Evolutionary conservation across 92 coral and sea anemone genomes (phyloP), one percentile per base, ranked within the genome.

Genomic region (Porites evermanni): DNA sequence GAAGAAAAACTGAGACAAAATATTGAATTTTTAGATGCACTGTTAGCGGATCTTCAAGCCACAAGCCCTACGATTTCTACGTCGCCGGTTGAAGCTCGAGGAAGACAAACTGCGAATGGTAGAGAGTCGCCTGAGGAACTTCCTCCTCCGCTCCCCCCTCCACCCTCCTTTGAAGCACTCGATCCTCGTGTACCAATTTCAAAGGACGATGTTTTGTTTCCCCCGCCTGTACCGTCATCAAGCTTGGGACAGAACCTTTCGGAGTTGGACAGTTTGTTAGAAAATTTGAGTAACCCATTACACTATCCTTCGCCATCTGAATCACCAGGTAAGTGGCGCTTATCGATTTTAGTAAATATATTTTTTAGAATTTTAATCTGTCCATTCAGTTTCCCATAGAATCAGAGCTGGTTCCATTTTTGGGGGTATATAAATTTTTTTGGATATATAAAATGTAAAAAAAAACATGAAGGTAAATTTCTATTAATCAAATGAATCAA

Each of bases 21-120:
- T 80, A 95, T 95, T 95, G 94, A 95, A 95, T 95, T 95, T 93
- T 74, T 95, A 95, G 98, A 95, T 93, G 98, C 98, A 18, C 80
- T 95, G 58, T 78, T 95, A 60, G 98, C 98, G 67, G 98, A 95
- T 87, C 91, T 95, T 79, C 98, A 94, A 86, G 95, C 95, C 44
- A 94, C 96, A 10, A 93, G 90, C 63, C 88, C 94, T 13, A 78
- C 88, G 12, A 88, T 89, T 70, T 70, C 91, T 12, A 63, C 85
- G 2, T 50, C 95, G 1, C 86, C 91, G 6, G 63, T 79, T 4
- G 82, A 69, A 85, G 11, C 70, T 4, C 50, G 87, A 73, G 53
- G 73, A 64, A 50, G 67, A 23, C 93, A 50, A 60, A 29, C 67
- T 6, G 58, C 70, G 52, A 94, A 92, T 69, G 98, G 95, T 52